phyloP scores from a whole-genome alignment of 1,140 invertebrate species.

The Drosophila varians region DNA sequence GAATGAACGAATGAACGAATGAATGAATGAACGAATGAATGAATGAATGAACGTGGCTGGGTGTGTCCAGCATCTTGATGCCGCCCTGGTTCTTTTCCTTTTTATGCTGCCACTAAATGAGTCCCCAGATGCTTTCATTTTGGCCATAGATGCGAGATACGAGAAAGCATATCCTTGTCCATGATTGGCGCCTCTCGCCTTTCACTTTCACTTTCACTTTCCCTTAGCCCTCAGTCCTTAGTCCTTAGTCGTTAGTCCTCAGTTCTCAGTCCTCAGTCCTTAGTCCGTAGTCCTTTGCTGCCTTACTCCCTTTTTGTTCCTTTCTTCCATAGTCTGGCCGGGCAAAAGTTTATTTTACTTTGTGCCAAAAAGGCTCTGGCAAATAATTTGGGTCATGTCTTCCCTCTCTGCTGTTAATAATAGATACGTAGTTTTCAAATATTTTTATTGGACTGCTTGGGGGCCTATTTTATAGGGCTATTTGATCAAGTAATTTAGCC shows the following conservation, averaged over 20 bases:
- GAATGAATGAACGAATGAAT: slow-evolving; percentile 10
- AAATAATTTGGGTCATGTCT: too few species aligned
- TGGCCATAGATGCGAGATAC: slow-evolving; percentile 14
- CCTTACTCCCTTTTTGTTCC: neutral
- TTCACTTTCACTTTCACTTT: slow-evolving; percentile 9
- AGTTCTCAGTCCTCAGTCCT: too few species aligned
- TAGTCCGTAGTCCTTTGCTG: neutral
- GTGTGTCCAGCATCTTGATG: slow-evolving; percentile 40
- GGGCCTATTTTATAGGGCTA: neutral
- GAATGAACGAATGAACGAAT: slow-evolving; percentile 15
- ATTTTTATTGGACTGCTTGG: slow-evolving; percentile 20
- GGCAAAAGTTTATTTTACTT: neutral
- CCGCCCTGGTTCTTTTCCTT: slow-evolving; percentile 18
- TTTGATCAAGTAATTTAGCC: neutral
- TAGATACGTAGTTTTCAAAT: slow-evolving; percentile 13
- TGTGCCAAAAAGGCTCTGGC: neutral
- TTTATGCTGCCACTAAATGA: slow-evolving; percentile 59
- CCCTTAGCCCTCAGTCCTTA: neutral
- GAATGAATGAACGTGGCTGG: slow-evolving; percentile 12
- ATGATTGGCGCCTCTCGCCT: slow-evolving; percentile 15
- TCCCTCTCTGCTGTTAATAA: neutral
- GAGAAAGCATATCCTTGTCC: slow-evolving; percentile 4
- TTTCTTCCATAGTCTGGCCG: too few species aligned
- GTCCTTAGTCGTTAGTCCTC: too few species aligned
- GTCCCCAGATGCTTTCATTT: slow-evolving; percentile 69